Evolutionary conservation across 2,113 vertebrate species (phyloP).

Genomic region (Anguilla rostrata): DNA sequence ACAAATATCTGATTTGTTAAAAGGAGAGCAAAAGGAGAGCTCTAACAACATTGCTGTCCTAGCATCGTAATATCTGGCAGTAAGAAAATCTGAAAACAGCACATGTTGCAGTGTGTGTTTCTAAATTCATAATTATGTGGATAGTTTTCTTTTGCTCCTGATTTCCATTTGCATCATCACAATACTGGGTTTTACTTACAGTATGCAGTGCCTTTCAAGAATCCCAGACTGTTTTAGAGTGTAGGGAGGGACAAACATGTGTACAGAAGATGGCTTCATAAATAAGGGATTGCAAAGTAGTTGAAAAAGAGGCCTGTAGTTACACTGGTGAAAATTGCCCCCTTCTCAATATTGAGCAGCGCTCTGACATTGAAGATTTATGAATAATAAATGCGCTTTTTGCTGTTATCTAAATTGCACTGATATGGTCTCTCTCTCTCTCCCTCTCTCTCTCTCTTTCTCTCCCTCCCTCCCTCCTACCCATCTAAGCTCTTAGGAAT

Average conservation of each 20-base stretch:
- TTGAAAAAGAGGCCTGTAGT: neutral
- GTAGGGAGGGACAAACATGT: neutral
- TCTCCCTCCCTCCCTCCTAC: neutral
- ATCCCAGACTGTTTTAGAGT: no score
- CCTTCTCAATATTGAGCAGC: conserved; percentile 33
- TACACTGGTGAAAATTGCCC: conserved; percentile 7
- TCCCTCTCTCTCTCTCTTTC: no score
- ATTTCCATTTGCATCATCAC: no score
- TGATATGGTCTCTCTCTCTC: neutral
- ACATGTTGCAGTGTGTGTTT: neutral
- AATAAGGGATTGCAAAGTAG: conserved; percentile 34
- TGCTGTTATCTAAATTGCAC: conserved; percentile 46
- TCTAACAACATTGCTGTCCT: neutral
- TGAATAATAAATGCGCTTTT: conserved; percentile 56
- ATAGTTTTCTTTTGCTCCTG: neutral
- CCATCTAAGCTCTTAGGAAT: neutral
- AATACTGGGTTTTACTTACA: neutral
- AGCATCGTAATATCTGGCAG: neutral
- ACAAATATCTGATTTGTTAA: neutral
- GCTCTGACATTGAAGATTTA: conserved; percentile 42
- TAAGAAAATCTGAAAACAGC: neutral
- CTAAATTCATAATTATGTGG: neutral
- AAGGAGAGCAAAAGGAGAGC: neutral
- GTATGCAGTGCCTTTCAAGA: neutral
- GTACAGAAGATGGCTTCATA: conserved; percentile 22